Base-by-base conservation (phyloP, 30 jellyfish, hydroid and myxozoan species). In the Hydra vulgaris region DNA sequence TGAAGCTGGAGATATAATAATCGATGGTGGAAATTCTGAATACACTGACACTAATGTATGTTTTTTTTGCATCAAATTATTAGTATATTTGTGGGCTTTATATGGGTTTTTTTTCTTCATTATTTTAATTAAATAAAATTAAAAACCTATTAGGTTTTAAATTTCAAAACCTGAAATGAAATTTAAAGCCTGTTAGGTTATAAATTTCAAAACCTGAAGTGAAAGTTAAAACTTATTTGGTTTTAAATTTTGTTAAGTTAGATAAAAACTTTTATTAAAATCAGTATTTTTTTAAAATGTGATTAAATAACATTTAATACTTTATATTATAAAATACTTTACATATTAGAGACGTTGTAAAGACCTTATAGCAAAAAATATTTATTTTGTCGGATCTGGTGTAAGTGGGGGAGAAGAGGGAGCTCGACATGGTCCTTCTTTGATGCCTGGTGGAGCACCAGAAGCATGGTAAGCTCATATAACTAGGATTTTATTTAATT, bases 321-420 rank as follows among this genome's bases (percentile, higher is more conserved):
- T n/a, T n/a, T n/a, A n/a, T n/a, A n/a, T n/a, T n/a, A n/a, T n/a
- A n/a, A n/a, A n/a, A n/a, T n/a, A n/a, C n/a, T n/a, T 24, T 23
- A 26, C 8, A 5, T 77, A 70, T 17, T 54, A 94, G 99, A 87
- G 97, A 66, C 85, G 99, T 23, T 85, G 80, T 78, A 82, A 78
- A 56, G 92, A 87, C n/a, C 79, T 94, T 82, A 82, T 81, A 76
- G 85, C 54, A 40, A 94, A 84, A 74, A 96, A 96, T 7, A 26
- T 94, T 17, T 74, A 78, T 54, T 94, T 69, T 82, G 97, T 94
- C 22, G 99, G 99, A 15, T 82, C 95, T 84, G 99, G 99, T 26
- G 99, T 94, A 0, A 88, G 97, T 80, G 99, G 99, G 7, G 99
- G 99, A 3, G 99, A 94, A 61, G 97, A 88, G 67, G 99, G 99